Evolutionary conservation across 2,113 vertebrate genomes (phyloP), one percentile per base, ranked within the genome.

Genomic region (Anthoscopus minutus): DNA sequence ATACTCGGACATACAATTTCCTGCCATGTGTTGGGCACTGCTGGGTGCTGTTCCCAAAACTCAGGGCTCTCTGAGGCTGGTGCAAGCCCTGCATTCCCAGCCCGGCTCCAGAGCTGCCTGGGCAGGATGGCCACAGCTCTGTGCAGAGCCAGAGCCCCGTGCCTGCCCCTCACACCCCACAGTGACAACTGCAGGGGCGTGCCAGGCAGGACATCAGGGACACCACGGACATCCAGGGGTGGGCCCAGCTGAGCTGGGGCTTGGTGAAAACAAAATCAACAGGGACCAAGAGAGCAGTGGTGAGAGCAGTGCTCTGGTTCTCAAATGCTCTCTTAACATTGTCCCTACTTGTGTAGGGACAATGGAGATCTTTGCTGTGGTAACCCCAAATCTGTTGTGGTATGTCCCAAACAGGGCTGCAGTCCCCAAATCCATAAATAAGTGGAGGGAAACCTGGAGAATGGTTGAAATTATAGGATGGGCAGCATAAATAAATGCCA

Each of bases 21-120:
- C 38, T 80, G 33, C 33, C 15, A 3, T 0, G 0, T 22, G 31
- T 10, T 6, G 7, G 16, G 24, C 14, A 20, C 54, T 3, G 0
- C 2, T 22, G 30, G 23, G 18, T 61, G 48, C 54, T 38, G 20
- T 9, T 78, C 44, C 19, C 6, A 2, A 22, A 56, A 8, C 20
- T 2, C 1, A 0, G 9, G 24, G 23, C 13, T 93, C 15, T 31
- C 84, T 25, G 37, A 28, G 53, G 5, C 28, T 1, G 5, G 21
- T 14, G 47, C 31, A 15, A 71, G 25, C 33, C 62, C 57, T 71
- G 45, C 24, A 11, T 12, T 31, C 25, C 27, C 56, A 61, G 47
- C 45, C 31, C 8, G 3, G 33, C 28, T 20, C 10, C 40, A 31
- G 62, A 71, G 44, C 25, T 50, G 20, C 42, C 30, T 3, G 33